Percentiles rank a stretch among this genome's conserved stretches.
Conservation (phyloP, 2,888 invertebrate genomes). For the Ferdinandea cuprea region DNA sequence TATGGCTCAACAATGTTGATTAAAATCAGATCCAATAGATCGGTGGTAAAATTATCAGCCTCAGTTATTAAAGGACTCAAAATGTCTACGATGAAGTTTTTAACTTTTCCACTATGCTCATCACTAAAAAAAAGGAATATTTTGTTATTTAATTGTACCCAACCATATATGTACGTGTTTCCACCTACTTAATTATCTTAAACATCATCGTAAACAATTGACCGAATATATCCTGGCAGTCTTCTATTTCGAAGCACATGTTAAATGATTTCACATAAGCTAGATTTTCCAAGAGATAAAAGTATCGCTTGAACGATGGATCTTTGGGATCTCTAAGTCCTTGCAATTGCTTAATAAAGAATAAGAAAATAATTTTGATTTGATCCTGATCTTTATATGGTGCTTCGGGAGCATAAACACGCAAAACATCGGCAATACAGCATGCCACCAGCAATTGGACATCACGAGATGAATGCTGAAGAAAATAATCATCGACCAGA, state of each 20-base stretch:
- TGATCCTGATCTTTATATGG: constrained; percentile 98
- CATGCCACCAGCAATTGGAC: constrained; percentile 97
- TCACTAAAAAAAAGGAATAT: constrained; percentile 85
- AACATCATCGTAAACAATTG: constrained; percentile 96
- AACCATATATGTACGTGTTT: constrained; percentile 8
- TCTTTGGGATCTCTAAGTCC: constrained; percentile 98
- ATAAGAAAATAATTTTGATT: constrained; percentile 95
- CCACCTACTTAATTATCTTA: constrained; percentile 95
- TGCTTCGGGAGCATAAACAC: constrained; percentile 98
- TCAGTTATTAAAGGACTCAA: constrained; percentile 97
- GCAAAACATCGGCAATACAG: constrained; percentile 97
- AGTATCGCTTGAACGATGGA: constrained; percentile 98
- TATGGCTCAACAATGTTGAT: constrained; percentile 97
- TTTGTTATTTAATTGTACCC: background rate
- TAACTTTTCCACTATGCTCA: constrained; percentile 97
- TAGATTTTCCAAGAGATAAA: constrained; percentile 97
- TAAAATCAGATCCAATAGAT: constrained; percentile 95
- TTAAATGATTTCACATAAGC: constrained; percentile 99
- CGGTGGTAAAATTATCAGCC: constrained; percentile 97
- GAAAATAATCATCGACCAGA: constrained; percentile 95
- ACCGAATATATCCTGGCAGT: constrained; percentile 98
- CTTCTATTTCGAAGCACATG: constrained; percentile 99
- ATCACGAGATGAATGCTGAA: constrained; percentile 94
- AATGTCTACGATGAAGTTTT: constrained; percentile 98
- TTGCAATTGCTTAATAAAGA: constrained; percentile 95